Evolutionary conservation across 2,113 vertebrate genomes (phyloP).

Genomic region (Rhinopomastus cyanomelas): DNA sequence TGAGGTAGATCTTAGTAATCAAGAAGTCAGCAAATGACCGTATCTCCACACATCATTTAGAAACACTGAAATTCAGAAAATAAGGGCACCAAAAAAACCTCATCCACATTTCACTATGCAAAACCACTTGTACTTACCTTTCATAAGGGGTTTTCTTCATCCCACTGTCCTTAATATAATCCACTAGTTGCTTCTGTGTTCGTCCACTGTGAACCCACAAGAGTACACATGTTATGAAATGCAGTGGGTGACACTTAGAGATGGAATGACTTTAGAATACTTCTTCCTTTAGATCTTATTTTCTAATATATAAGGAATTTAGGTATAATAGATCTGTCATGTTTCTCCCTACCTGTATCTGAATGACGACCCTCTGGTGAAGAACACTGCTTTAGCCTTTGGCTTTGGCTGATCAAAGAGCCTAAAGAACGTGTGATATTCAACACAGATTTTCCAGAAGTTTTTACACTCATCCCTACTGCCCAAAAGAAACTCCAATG

Average conservation of each 20-base stretch:
- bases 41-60: not conserved
- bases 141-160: constrained; percentile 87
- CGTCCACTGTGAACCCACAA: constrained; percentile 82
- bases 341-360: constrained; percentile 88
- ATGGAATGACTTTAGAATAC: not conserved
- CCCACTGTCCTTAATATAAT: constrained; percentile 87
- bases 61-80: not conserved
- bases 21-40: not conserved
- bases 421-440: constrained; percentile 95
- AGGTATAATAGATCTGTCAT: not conserved
- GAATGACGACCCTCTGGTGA: constrained; percentile 94
- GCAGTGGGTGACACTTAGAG: not conserved
- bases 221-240: constrained; percentile 13
- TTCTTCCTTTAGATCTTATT: not conserved
- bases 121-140: constrained; percentile 74
- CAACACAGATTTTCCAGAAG: constrained; percentile 99
- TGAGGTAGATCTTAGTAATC: not conserved
- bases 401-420: constrained; percentile 91
- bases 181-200: constrained; percentile 95
- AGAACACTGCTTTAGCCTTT: constrained; percentile 87
- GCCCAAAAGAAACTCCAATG: constrained; percentile 90
- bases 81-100: not conserved
- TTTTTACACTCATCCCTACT: constrained; percentile 94
- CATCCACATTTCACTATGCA: not conserved
- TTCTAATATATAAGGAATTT: not conserved